phyloP scores from a whole-genome alignment of 1,140 invertebrate genomes.

The Drosophila ambigua region DNA sequence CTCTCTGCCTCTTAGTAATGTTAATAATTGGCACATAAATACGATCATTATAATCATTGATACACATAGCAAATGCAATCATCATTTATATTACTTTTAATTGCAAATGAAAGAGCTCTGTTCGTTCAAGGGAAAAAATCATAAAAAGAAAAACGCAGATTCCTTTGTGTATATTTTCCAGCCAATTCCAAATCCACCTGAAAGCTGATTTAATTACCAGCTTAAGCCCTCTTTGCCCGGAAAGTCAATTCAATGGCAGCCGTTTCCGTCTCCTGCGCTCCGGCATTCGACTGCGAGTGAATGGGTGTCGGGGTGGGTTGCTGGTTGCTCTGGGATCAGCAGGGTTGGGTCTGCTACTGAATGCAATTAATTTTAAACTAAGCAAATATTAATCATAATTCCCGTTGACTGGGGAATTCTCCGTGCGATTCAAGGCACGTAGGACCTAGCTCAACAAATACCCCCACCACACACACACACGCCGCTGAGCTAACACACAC shows the following conservation, averaged over 20 bases:
- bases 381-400: conserved; percentile 78
- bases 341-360: conserved; percentile 13
- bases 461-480: conserved; percentile 11
- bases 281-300: too few relatives aligned
- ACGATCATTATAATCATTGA: neutral
- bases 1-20: neutral
- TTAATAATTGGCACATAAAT: neutral
- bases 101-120: conserved; percentile 22
- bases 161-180: conserved; percentile 15
- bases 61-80: neutral
- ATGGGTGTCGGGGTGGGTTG: conserved; percentile 5
- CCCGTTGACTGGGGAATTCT: conserved; percentile 10
- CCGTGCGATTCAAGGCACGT: conserved; percentile 20
- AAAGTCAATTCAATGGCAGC: too few relatives aligned
- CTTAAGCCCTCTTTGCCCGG: too few relatives aligned
- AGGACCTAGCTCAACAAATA: conserved; percentile 37
- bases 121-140: neutral
- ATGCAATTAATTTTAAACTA: conserved; percentile 75
- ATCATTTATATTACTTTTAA: conserved; percentile 27
- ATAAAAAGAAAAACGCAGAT: conserved; percentile 31
- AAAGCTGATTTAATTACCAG: too few relatives aligned
- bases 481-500: conserved; percentile 2
- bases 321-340: conserved; percentile 13
- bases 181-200: too few relatives aligned
- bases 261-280: neutral